These are phyloP conservation scores for Panopea generosa DNA, from an alignment of 2,888 invertebrate genomes.

Conservation along the genomic window DNA sequence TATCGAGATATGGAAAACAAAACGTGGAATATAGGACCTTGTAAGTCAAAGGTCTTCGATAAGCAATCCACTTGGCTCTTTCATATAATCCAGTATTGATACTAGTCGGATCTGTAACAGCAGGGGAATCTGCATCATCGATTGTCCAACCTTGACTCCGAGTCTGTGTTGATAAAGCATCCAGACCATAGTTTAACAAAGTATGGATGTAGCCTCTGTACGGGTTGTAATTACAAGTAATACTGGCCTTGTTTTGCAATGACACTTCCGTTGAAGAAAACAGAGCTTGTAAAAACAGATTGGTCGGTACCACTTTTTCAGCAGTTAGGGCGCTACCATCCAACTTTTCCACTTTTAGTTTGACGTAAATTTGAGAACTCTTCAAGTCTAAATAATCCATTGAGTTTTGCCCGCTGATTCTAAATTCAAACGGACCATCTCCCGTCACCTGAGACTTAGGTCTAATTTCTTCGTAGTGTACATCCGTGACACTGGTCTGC, in stretches of 20 bases:
- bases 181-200: not conserved
- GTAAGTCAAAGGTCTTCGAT: slow-evolving; percentile 25
- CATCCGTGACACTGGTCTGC: slow-evolving; percentile 6
- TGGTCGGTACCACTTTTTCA: slow-evolving; percentile 10
- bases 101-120: no score
- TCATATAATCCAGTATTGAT: slow-evolving; percentile 21
- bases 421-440: slow-evolving; percentile 7
- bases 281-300: no score
- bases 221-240: slow-evolving; percentile 7
- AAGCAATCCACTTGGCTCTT: slow-evolving; percentile 4
- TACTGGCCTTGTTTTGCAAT: slow-evolving; percentile 3
- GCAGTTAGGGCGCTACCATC: not conserved
- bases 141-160: not conserved
- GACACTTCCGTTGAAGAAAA: no score
- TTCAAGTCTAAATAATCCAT: slow-evolving; percentile 2
- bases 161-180: not conserved
- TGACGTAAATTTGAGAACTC: not conserved
- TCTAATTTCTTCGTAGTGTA: slow-evolving; percentile 2
- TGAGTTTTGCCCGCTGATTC: slow-evolving; percentile 8
- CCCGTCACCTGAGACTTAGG: not conserved
- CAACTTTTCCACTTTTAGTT: slow-evolving; percentile 4
- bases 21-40: slow-evolving; percentile 30
- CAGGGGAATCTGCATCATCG: slow-evolving; percentile 3
- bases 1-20: slow-evolving; percentile 13
- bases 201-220: slow-evolving; percentile 5